Evolutionary conservation across 1,140 invertebrate species (phyloP).

Genomic region (Drosophila sp.): DNA sequence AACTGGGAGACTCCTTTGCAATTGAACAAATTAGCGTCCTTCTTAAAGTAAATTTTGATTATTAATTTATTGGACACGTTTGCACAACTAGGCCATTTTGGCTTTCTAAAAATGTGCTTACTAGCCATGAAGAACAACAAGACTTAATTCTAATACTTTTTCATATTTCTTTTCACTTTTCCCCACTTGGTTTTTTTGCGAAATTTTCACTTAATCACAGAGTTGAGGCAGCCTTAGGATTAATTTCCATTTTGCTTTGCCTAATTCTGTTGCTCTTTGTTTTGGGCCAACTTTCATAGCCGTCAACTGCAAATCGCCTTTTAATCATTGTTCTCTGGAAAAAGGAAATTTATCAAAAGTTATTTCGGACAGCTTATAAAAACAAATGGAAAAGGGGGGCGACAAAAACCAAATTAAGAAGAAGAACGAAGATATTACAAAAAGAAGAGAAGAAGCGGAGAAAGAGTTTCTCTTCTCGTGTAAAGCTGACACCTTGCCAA

Average conservation of each 20-base stretch:
- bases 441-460: slow-evolving; percentile 6
- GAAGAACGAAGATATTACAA: slow-evolving; percentile 13
- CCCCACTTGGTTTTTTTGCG: background rate
- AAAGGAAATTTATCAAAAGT: slow-evolving; percentile 39
- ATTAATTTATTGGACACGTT: too few species aligned
- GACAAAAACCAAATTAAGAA: slow-evolving; percentile 12
- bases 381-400: background rate
- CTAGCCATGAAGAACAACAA: background rate
- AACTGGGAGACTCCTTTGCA: too few species aligned
- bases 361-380: slow-evolving; percentile 55
- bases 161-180: too few species aligned
- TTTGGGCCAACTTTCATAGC: background rate
- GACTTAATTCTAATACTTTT: background rate
- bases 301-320: slow-evolving; percentile 33
- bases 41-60: too few species aligned
- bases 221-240: slow-evolving; percentile 1
- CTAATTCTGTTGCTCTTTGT: background rate
- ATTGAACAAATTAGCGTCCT: too few species aligned
- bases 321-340: slow-evolving; percentile 37
- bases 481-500: slow-evolving; percentile 74
- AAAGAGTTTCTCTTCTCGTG: slow-evolving; percentile 54
- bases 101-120: too few species aligned
- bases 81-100: too few species aligned
- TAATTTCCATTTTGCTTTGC: slow-evolving; percentile 2
- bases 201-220: slow-evolving; percentile 5